A percentile compares a stretch with the other conserved stretches of the same genome.
phyloP scores from a whole-genome alignment of 2,113 vertebrate species.

The Spea multiplicata region DNA sequence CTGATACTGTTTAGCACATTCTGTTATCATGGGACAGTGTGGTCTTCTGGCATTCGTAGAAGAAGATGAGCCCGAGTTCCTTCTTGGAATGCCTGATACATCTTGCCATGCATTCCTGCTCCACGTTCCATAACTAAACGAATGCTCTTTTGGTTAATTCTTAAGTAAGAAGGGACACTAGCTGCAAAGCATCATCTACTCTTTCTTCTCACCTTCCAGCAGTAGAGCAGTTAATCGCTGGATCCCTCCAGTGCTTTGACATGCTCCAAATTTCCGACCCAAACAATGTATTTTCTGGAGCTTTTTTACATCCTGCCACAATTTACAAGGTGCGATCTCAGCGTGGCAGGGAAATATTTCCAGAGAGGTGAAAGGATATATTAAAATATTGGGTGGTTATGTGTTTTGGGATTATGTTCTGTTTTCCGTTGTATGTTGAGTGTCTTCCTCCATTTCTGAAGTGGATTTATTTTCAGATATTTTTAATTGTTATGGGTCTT shows the following conservation, averaged over 20 bases:
- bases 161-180: no score
- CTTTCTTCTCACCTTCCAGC: slow-evolving; percentile 6
- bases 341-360: slow-evolving; percentile 65
- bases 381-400: slow-evolving; percentile 54
- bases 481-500: no score
- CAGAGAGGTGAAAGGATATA: slow-evolving; percentile 57
- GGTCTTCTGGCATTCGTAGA: no score
- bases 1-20: no score
- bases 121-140: no score
- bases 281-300: slow-evolving; percentile 56
- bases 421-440: slow-evolving; percentile 58
- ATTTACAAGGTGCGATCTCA: slow-evolving; percentile 64
- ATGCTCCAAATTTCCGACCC: slow-evolving; percentile 64
- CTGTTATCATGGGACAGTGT: no score
- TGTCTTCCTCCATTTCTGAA: slow-evolving; percentile 31
- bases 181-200: not conserved
- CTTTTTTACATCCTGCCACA: slow-evolving; percentile 61
- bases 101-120: no score
- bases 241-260: slow-evolving; percentile 53
- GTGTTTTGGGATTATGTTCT: slow-evolving; percentile 55
- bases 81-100: no score
- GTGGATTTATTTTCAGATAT: no score
- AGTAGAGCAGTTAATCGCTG: slow-evolving; percentile 18
- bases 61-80: no score
- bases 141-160: no score